Evolutionary conservation across 2,113 vertebrate genomes (phyloP).

Genomic region (Mustelus asterias): DNA sequence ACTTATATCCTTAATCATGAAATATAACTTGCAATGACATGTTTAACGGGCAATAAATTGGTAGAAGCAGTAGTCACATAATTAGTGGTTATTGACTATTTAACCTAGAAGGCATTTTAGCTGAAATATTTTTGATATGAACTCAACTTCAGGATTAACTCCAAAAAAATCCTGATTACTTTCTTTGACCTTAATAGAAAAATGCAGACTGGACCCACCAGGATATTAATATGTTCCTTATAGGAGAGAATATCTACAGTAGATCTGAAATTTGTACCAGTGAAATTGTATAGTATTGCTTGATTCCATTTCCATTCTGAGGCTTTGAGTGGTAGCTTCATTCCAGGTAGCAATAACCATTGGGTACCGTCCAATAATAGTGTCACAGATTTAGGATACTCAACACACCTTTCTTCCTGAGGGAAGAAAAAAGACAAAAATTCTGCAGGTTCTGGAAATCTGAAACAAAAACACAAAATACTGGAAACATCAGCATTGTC

Average conservation of each 20-base stretch:
- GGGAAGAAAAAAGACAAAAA: neutral
- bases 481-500: neutral
- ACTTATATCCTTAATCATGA: neutral
- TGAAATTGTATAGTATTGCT: neutral
- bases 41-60: neutral
- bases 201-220: neutral
- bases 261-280: neutral
- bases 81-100: neutral
- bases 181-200: neutral
- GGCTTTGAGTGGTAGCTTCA: neutral
- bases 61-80: neutral
- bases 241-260: neutral
- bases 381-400: neutral
- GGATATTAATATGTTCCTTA: neutral
- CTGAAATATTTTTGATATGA: neutral
- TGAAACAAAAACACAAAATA: neutral
- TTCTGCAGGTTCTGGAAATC: neutral
- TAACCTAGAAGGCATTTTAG: neutral
- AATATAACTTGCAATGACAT: neutral
- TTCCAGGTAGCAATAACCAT: neutral
- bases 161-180: neutral
- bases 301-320: neutral
- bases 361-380: neutral
- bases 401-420: neutral
- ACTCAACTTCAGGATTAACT: neutral